Evolutionary conservation across 2,113 vertebrate species (phyloP), one percentile per base, ranked within the genome.

Genomic region (Entomyzon cyanotis): DNA sequence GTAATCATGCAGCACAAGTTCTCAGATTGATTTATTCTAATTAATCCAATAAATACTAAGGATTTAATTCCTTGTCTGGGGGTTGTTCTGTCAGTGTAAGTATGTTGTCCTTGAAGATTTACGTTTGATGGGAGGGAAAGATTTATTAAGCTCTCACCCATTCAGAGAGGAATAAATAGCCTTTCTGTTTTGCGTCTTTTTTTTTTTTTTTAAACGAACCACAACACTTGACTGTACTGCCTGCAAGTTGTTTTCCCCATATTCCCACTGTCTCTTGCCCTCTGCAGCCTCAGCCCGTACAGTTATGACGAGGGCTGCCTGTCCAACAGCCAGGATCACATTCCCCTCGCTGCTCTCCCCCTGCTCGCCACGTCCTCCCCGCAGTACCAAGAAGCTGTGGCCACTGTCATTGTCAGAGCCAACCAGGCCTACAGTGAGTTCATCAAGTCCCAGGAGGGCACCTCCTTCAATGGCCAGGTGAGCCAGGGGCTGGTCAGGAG

Each of bases 311-410:
- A 99, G 95, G 97, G 99, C 94, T 99, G 99, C 95, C 98, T 99
- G 84, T 99, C 99, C 93, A 99, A 98, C 98, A 99, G 99, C 84
- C 99, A 99, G 98, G 99, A 99, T 94, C 99, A 99, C 98, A 99
- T 99, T 90, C 99, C 99, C 4, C 98, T 99, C 27, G 99, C 99
- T 0, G 99, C 99, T 0, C 98, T 99, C 77, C 99, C 99, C 31
- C 98, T 99, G 33, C 81, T 99, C 94, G 99, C 99, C 19, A 99
- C 99, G 1, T 99, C 99, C 5, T 99, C 99, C 1, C 99, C 99
- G 0, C 99, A 99, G 97, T 99, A 99, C 97, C 99, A 99, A 76
- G 99, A 99, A 85, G 99, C 99, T 0, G 98, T 99, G 28, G 99
- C 99, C 28, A 97, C 98, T 0, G 99, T 99, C 93, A 99, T 99